Conservation (phyloP, 2,888 invertebrate species). For the Dexiosoma caninum region DNA sequence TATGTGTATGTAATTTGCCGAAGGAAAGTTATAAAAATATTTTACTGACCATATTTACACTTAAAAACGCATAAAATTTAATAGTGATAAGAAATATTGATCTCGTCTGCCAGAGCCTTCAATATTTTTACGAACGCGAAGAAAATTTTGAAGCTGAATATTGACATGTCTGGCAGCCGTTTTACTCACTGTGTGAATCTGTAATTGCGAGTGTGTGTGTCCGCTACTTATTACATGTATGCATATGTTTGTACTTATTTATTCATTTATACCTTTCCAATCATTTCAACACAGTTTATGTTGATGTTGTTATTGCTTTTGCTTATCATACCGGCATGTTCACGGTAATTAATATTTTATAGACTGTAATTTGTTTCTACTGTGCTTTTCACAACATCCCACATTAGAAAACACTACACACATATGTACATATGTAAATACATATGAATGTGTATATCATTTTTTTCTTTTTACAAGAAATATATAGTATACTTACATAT, state of each 20-base stretch:
- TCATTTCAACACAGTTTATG: constrained; percentile 4
- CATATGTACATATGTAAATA: not conserved
- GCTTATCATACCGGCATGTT: constrained; percentile 51
- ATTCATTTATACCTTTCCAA: not conserved
- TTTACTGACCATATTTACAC: no score
- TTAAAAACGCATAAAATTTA: no score
- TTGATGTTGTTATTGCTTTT: constrained; percentile 14
- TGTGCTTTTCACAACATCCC: constrained; percentile 46
- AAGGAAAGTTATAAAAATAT: no score
- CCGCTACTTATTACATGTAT: no score
- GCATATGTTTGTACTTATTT: not conserved
- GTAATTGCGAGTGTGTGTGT: constrained; percentile 1
- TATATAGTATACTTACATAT: not conserved
- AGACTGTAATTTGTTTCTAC: constrained; percentile 48
- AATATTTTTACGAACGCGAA: no score
- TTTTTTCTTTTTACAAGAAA: not conserved
- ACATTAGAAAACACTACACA: constrained; percentile 11
- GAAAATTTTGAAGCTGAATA: no score
- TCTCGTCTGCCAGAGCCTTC: no score
- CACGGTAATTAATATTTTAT: constrained; percentile 57
- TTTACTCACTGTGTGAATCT: not conserved
- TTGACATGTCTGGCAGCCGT: no score
- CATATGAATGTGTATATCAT: no score
- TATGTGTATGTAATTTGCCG: no score
- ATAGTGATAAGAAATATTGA: no score